A percentile compares a stretch with the other conserved stretches of the same genome.
Conservation (phyloP, 2,888 invertebrate species). For the Camponotus fellah region DNA sequence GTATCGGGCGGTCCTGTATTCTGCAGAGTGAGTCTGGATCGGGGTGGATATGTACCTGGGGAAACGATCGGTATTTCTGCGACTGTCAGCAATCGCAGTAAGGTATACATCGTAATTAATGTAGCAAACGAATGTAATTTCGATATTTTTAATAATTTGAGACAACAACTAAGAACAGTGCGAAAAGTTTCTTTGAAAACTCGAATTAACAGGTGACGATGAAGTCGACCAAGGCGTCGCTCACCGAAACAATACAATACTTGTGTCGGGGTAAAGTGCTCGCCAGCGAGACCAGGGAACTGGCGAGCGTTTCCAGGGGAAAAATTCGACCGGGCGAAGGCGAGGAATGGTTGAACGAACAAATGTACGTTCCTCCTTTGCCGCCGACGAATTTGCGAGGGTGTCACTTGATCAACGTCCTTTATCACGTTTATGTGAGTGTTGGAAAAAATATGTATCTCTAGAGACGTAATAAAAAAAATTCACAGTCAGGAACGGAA, state of each 20-base stretch:
- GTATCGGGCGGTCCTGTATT: constrained; percentile 95
- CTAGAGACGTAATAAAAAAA: background rate
- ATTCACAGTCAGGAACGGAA: constrained; percentile 1
- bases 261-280: constrained; percentile 94
- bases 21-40: constrained; percentile 94
- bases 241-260: constrained; percentile 97
- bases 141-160: background rate
- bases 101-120: constrained; percentile 86
- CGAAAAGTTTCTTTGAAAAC: background rate
- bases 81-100: constrained; percentile 94
- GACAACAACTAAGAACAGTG: background rate
- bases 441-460: constrained; percentile 10
- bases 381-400: constrained; percentile 97
- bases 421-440: constrained; percentile 97
- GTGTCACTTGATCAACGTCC: constrained; percentile 97
- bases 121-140: too few relatives aligned
- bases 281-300: constrained; percentile 94
- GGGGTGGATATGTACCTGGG: constrained; percentile 98
- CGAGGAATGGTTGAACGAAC: constrained; percentile 95
- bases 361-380: constrained; percentile 96
- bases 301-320: constrained; percentile 93
- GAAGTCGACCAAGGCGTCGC: constrained; percentile 94
- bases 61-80: constrained; percentile 96
- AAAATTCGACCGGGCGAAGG: constrained; percentile 93
- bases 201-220: constrained; percentile 88